Conservation (phyloP, 2,113 vertebrate species). For the Sporophila hypoxantha region DNA sequence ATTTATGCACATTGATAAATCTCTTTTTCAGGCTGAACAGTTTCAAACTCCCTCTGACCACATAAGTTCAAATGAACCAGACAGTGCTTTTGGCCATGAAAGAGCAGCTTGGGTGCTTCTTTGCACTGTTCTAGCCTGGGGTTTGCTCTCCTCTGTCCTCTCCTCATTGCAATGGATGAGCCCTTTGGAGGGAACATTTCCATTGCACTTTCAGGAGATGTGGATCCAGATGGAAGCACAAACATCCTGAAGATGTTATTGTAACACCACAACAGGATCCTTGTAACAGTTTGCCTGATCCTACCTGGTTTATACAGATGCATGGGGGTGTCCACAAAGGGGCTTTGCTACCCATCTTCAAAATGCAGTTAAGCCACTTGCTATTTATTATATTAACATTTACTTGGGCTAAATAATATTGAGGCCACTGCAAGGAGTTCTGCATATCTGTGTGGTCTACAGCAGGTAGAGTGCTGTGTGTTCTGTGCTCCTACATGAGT, state of each 20-base stretch:
- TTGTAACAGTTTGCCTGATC: not conserved
- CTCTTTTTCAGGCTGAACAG: not conserved
- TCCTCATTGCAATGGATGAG: not conserved
- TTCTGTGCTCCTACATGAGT: not conserved
- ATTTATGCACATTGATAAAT: not conserved
- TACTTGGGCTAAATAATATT: not conserved
- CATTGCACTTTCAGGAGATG: not conserved
- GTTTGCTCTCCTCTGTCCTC: not conserved
- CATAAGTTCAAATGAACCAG: not conserved
- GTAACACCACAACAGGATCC: not conserved
- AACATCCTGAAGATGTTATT: not conserved
- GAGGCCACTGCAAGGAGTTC: not conserved
- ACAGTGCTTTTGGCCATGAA: not conserved
- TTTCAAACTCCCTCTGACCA: not conserved
- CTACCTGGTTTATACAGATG: not conserved
- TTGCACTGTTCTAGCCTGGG: not conserved
- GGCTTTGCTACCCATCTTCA: not conserved
- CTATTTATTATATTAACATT: not conserved
- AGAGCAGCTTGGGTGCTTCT: not conserved
- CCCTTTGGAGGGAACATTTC: not conserved
- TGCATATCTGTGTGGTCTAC: not conserved
- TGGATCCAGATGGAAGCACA: not conserved
- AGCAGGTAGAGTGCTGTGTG: not conserved
- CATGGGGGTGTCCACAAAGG: not conserved
- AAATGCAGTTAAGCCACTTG: not conserved